Conservation (phyloP, 2,113 vertebrate genomes). For the Scartelaos histophorus region DNA sequence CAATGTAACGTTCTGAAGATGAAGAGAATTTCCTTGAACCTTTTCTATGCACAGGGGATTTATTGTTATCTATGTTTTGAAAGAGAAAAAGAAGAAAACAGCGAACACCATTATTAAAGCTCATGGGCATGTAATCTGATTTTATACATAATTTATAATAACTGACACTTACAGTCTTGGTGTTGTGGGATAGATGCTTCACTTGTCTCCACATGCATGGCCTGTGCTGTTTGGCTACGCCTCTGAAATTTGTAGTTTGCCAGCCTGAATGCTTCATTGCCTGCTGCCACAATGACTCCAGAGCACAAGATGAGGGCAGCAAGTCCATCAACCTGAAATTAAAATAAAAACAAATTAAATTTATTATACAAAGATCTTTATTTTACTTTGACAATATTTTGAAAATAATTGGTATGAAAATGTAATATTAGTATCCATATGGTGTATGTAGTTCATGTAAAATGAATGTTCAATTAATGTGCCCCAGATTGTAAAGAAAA, state of each 20-base stretch:
- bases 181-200: conserved; percentile 72
- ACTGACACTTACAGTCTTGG: conserved; percentile 81
- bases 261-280: conserved; percentile 88
- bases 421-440: no score
- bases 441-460: no score
- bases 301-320: conserved; percentile 84
- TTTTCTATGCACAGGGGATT: conserved; percentile 71
- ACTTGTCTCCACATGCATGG: conserved; percentile 69
- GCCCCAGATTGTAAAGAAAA: no score
- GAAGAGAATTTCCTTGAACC: conserved; percentile 82
- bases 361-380: not conserved
- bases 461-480: no score
- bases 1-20: conserved; percentile 83
- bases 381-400: not conserved
- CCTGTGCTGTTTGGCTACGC: conserved; percentile 72
- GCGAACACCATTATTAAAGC: not conserved
- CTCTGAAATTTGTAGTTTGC: conserved; percentile 80
- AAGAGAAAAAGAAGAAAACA: conserved; percentile 11
- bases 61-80: conserved; percentile 69
- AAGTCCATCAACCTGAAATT: conserved; percentile 84
- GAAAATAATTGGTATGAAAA: not conserved
- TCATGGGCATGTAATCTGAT: not conserved
- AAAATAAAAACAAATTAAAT: conserved; percentile 20
- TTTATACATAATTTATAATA: not conserved
- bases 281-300: conserved; percentile 87